Evolutionary conservation across 2,113 vertebrate species (phyloP).

Genomic region (Limnothrissa miodon): DNA sequence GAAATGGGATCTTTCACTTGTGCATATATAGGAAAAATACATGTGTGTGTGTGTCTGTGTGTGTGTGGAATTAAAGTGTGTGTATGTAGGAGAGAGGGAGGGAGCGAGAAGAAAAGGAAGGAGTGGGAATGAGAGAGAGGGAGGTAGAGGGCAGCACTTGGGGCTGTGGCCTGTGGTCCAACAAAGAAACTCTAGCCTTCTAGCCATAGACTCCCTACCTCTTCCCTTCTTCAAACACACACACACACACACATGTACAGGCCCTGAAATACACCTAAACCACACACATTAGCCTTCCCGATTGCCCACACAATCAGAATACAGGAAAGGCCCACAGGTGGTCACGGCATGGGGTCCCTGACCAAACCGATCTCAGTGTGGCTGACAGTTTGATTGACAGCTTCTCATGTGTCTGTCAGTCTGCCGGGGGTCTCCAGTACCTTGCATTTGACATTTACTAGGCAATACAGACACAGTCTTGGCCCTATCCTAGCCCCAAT

Average conservation of each 20-base stretch:
- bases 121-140: constrained; percentile 1
- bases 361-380: neutral
- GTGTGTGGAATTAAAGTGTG: neutral
- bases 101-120: no score
- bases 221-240: neutral
- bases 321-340: neutral
- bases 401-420: neutral
- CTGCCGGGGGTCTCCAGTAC: neutral
- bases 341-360: neutral
- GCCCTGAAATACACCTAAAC: neutral
- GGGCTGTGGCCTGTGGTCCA: constrained; percentile 38
- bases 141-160: constrained; percentile 46
- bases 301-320: neutral
- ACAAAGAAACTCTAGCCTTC: constrained; percentile 22
- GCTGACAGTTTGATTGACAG: neutral
- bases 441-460: neutral
- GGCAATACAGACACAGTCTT: neutral
- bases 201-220: neutral
- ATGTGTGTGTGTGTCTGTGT: neutral
- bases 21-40: neutral
- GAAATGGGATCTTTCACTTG: constrained; percentile 16
- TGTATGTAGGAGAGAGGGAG: neutral
- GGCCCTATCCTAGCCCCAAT: neutral
- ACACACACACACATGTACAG: neutral
- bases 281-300: neutral